phyloP scores from a whole-genome alignment of 2,797 vertebrate species.

The Chloroceryle amazona region DNA sequence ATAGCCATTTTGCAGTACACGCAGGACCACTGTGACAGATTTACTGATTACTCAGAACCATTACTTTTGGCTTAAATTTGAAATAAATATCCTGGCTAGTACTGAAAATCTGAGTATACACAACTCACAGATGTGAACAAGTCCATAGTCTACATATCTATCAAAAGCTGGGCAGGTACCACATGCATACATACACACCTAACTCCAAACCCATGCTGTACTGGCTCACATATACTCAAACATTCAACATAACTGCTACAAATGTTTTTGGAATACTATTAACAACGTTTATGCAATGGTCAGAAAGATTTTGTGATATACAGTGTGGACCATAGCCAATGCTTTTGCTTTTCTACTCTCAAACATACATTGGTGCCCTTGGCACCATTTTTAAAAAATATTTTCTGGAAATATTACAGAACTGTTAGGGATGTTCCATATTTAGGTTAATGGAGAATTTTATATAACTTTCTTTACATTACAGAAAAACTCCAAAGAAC shows the following conservation, averaged over 20 bases:
- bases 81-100: not conserved
- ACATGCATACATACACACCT: accelerated
- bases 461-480: not conserved
- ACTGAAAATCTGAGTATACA: not conserved
- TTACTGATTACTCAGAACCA: not conserved
- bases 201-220: not conserved
- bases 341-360: not conserved
- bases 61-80: not conserved
- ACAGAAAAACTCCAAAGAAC: not conserved
- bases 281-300: not conserved
- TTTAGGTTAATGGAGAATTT: not conserved
- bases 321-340: not conserved
- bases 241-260: not conserved
- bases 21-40: accelerated
- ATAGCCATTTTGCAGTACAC: not conserved
- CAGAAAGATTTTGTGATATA: not conserved
- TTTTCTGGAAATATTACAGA: not conserved
- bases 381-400: not conserved
- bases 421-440: not conserved
- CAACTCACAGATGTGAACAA: not conserved
- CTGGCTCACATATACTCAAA: not conserved
- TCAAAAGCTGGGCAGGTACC: not conserved
- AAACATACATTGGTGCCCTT: not conserved
- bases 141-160: not conserved
- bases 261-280: not conserved